Evolutionary conservation across 2,113 vertebrate genomes (phyloP), one percentile per base, ranked within the genome.

Genomic region (Zingel zingel): DNA sequence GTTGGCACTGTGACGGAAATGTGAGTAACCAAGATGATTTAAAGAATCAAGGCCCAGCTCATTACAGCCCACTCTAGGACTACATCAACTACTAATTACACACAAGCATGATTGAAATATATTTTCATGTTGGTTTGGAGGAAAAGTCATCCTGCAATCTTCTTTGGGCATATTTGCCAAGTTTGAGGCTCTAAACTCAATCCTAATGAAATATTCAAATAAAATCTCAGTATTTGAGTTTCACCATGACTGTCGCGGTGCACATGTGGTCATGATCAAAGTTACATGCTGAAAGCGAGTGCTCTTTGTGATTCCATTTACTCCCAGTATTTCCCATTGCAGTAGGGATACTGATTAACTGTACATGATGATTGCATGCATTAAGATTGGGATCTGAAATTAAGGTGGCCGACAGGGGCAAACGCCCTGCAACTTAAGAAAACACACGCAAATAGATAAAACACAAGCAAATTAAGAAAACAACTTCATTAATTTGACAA

Each of bases 251-350:
- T 81, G 57, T 21, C 50, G 1, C 23, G 45, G 25, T 57, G 64
- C 48, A 79, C 61, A 57, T n/a, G 36, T 18, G 58, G 57, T 81
- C 69, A 47, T 18, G 47, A 70, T 81, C 67, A 80, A 74, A 48
- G 58, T 58, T 7, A 7, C 13, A 27, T 2, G 39, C 51, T 47
- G 43, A 33, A 27, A 36, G 69, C 11, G 39, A 65, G 25, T 27
- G 36, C 30, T 62, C 58, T 53, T 51, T 67, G 4, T 53, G 12
- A 59, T 23, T 30, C 23, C 43, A 48, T 59, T 69, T 25, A 64
- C 57, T 13, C 61, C 62, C 9, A 54, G 12, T 19, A 36, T 61
- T 58, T 70, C 33, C 61, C 47, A 53, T 43, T 48, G 39, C 21
- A 57, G 16, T 23, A 14, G 16, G 15, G 27, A 18, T 15, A 0